Percentiles rank a stretch among this genome's conserved stretches.
These are phyloP conservation scores for Acronicta alni DNA, from an alignment of 2,888 invertebrate genomes.

Conservation along the genomic window DNA sequence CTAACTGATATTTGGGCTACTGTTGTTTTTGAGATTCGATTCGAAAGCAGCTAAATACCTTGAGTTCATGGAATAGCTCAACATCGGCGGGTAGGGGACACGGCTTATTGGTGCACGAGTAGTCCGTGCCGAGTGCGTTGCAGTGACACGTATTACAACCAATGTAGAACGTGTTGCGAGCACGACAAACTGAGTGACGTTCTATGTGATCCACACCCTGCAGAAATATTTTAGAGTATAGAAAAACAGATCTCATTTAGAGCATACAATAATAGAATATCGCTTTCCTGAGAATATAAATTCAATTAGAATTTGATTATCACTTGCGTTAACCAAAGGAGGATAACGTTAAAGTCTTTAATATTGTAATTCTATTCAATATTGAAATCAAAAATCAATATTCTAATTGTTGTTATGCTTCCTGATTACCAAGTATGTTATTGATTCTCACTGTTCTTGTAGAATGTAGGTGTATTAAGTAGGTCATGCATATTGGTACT, in stretches of 20 bases:
- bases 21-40: not conserved
- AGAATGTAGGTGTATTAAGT: too few relatives aligned
- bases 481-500: too few relatives aligned
- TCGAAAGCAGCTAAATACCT: conserved; percentile 56
- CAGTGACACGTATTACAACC: conserved; percentile 84
- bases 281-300: not conserved
- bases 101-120: conserved; percentile 82
- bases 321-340: too few relatives aligned
- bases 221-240: conserved; percentile 15
- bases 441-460: too few relatives aligned
- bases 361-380: too few relatives aligned
- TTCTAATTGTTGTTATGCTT: too few relatives aligned
- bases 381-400: too few relatives aligned
- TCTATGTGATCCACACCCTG: conserved; percentile 81
- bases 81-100: conserved; percentile 82
- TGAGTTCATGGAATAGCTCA: conserved; percentile 79
- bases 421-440: too few relatives aligned
- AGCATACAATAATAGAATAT: too few relatives aligned
- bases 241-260: not conserved
- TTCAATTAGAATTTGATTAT: too few relatives aligned
- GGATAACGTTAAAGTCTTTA: too few relatives aligned
- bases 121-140: conserved; percentile 78
- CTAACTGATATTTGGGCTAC: too few relatives aligned
- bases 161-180: conserved; percentile 76
- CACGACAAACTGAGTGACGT: conserved; percentile 79